Evolutionary conservation across 2,113 vertebrate species (phyloP).

Genomic region (Dasypus novemcinctus): DNA sequence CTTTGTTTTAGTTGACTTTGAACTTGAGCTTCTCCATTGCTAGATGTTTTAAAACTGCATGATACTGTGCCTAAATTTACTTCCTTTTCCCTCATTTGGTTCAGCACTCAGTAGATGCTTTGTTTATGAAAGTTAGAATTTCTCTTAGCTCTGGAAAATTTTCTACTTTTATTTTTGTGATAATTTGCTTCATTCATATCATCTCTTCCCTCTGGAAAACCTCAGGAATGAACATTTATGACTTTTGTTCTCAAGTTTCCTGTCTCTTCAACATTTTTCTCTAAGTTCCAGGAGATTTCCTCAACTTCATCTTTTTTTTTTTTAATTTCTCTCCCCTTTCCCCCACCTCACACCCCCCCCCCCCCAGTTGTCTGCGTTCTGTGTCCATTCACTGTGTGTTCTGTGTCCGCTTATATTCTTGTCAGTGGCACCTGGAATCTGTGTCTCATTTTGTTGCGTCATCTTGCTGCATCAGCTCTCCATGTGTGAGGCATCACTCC

Average conservation of each 20-base stretch:
- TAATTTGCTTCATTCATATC: neutral
- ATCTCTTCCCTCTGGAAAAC: neutral
- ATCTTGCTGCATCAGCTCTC: too few species aligned
- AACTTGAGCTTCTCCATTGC: neutral
- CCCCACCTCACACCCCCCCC: too few species aligned
- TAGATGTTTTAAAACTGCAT: neutral
- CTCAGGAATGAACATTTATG: neutral
- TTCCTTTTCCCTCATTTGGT: neutral
- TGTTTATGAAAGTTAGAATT: neutral
- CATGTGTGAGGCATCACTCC: too few species aligned
- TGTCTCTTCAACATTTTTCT: neutral
- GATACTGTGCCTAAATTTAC: neutral
- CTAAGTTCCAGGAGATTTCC: neutral
- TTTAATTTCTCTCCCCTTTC: too few species aligned
- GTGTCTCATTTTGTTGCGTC: too few species aligned
- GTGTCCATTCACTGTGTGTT: too few species aligned
- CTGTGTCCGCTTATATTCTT: too few species aligned
- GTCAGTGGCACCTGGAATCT: too few species aligned
- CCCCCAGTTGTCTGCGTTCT: too few species aligned
- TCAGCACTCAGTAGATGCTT: neutral
- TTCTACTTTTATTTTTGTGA: neutral
- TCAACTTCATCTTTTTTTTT: neutral
- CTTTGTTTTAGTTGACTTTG: neutral
- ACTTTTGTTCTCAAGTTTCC: neutral
- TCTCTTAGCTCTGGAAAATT: neutral